Percentiles rank a stretch among this genome's conserved stretches.
These are phyloP conservation scores for Spodoptera exigua DNA, from an alignment of 2,888 invertebrate genomes.

Conservation along the genomic window DNA sequence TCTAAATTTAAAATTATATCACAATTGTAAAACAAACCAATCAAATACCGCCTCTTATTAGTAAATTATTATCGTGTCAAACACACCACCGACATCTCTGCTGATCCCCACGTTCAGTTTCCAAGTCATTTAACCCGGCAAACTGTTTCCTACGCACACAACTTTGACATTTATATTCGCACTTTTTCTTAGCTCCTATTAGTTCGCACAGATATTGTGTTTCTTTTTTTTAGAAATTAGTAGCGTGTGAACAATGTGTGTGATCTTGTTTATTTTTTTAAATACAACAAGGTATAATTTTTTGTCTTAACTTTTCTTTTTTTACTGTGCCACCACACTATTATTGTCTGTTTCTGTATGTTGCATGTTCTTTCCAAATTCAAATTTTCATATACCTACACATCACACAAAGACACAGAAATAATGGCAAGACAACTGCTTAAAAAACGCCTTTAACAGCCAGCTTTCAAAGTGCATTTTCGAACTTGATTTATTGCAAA, in stretches of 20 bases:
- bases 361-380: no score
- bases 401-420: not conserved
- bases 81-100: not conserved
- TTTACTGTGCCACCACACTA: no score
- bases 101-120: slow-evolving; percentile 73
- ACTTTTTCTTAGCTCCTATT: slow-evolving; percentile 63
- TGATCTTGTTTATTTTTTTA: not conserved
- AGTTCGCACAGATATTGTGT: slow-evolving; percentile 54
- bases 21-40: no score
- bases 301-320: no score
- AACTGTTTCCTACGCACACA: slow-evolving; percentile 75
- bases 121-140: slow-evolving; percentile 78
- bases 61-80: not conserved
- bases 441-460: not conserved
- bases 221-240: slow-evolving; percentile 61
- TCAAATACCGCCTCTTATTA: no score
- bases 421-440: not conserved
- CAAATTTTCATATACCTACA: no score
- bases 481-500: slow-evolving; percentile 4
- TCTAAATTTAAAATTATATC: no score
- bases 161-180: slow-evolving; percentile 75
- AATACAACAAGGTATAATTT: no score
- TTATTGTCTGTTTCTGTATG: no score
- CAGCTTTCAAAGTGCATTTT: not conserved
- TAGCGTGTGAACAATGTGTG: slow-evolving; percentile 61